These are phyloP conservation scores for Pogoniulus pusillus DNA, from an alignment of 2,797 vertebrate genomes.

Conservation along the genomic window DNA sequence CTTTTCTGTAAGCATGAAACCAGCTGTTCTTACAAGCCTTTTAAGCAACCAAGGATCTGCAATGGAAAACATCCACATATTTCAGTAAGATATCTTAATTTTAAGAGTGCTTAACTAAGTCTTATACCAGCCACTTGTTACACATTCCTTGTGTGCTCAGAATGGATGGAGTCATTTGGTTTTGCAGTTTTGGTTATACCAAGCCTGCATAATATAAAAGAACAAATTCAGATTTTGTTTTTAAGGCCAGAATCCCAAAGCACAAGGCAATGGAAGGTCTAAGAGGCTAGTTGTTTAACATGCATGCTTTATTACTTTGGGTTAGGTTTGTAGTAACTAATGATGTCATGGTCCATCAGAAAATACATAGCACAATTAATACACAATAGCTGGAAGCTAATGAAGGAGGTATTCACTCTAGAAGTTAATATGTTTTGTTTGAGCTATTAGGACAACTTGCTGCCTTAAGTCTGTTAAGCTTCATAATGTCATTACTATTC, in stretches of 20 bases:
- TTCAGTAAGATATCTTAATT: background rate
- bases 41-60: background rate
- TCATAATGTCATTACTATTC: accelerated
- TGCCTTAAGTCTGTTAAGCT: background rate
- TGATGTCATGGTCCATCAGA: background rate
- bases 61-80: background rate
- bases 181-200: background rate
- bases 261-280: background rate
- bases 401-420: background rate
- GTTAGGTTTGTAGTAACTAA: background rate
- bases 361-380: background rate
- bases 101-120: background rate
- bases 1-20: background rate
- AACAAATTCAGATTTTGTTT: background rate
- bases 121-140: background rate
- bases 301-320: background rate
- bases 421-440: background rate
- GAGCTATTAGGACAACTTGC: background rate
- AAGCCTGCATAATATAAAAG: background rate
- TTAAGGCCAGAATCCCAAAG: background rate
- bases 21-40: background rate
- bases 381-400: background rate
- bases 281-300: background rate
- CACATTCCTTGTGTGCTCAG: background rate
- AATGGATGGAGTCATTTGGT: background rate